Conservation (phyloP, 2,797 vertebrate genomes). For the Sparidentex hasta region DNA sequence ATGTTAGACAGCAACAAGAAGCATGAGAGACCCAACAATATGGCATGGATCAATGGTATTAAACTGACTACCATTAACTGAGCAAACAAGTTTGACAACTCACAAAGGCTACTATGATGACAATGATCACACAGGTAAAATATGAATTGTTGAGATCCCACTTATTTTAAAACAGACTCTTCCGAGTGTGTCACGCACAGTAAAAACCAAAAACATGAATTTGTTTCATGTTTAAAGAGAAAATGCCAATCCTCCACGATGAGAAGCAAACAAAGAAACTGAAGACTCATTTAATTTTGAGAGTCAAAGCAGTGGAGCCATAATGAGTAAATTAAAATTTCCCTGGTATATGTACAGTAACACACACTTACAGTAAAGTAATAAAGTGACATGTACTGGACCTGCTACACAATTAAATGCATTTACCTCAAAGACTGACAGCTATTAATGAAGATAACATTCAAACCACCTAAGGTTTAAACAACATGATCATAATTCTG, state of each 20-base stretch:
- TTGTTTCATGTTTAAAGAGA: conserved; percentile 49
- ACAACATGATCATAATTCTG: conserved; percentile 71
- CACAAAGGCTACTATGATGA: conserved; percentile 86
- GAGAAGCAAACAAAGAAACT: conserved; percentile 42
- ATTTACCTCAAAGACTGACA: conserved; percentile 70
- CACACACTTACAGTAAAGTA: conserved; percentile 80
- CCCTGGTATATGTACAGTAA: conserved; percentile 80
- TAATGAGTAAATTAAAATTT: conserved; percentile 55
- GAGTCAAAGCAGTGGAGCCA: conserved; percentile 56
- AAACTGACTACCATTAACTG: conserved; percentile 76
- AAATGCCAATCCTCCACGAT: conserved; percentile 48
- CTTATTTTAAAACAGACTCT: conserved; percentile 84
- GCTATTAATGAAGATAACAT: conserved; percentile 75
- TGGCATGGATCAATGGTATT: conserved; percentile 87
- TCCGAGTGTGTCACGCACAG: conserved; percentile 76
- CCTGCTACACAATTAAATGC: conserved; percentile 79
- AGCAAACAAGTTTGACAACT: conserved; percentile 85
- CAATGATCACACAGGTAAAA: conserved; percentile 86
- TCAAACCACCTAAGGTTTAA: conserved; percentile 73
- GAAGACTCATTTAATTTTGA: conserved; percentile 47
- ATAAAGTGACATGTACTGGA: conserved; percentile 84
- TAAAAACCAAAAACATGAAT: conserved; percentile 73
- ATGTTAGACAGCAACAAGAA: conserved; percentile 92
- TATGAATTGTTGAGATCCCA: conserved; percentile 84
- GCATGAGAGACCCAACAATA: conserved; percentile 90